Evolutionary conservation across 2,888 invertebrate species (phyloP).

Genomic region (Drosophila seclusa): DNA sequence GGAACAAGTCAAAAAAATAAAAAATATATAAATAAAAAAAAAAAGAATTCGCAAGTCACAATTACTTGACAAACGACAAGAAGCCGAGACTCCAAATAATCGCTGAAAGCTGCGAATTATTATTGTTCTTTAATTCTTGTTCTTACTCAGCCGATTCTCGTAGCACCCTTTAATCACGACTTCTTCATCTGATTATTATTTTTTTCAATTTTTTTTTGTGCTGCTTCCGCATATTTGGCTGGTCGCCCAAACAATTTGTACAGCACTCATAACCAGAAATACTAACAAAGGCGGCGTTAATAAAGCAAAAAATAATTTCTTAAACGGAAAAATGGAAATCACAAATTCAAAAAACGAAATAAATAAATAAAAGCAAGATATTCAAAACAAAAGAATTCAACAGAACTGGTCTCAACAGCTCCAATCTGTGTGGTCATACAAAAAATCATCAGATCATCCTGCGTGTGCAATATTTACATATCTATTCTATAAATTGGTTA

Average conservation of each 20-base stretch:
- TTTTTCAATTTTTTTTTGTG: neutral
- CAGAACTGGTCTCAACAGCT: neutral
- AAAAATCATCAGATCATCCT: neutral
- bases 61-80: conserved; percentile 37
- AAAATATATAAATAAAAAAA: conserved; percentile 10
- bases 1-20: conserved; percentile 56
- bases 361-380: neutral
- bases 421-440: neutral
- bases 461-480: neutral
- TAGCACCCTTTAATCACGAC: neutral
- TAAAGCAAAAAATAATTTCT: conserved; percentile 8
- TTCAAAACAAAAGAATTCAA: neutral
- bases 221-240: conserved; percentile 55
- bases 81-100: conserved; percentile 13
- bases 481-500: neutral
- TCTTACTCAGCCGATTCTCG: neutral
- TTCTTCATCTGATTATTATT: conserved; percentile 2
- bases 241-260: conserved; percentile 26
- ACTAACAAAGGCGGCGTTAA: conserved; percentile 26
- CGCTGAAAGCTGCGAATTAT: neutral
- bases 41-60: conserved; percentile 47
- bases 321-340: conserved; percentile 5
- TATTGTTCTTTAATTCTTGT: neutral
- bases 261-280: conserved; percentile 28
- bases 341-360: neutral